phyloP scores from a whole-genome alignment of 2,113 vertebrate genomes.

The Alectura lathami region DNA sequence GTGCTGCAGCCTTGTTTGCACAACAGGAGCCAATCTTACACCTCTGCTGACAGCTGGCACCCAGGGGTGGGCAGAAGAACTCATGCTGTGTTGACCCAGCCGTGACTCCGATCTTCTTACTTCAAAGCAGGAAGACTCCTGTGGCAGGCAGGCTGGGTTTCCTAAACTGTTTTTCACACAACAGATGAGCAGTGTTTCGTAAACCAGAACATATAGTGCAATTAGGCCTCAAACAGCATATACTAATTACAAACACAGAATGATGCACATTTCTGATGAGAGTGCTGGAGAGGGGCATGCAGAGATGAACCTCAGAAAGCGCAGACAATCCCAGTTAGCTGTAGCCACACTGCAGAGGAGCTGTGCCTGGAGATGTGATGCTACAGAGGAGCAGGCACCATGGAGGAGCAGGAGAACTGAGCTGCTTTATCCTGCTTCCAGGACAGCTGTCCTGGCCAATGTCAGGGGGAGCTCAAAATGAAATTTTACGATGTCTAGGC shows the following conservation, averaged over 20 bases:
- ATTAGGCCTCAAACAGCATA: slow-evolving; percentile 34
- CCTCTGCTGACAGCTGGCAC: neutral
- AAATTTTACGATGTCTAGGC: neutral
- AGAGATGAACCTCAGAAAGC: neutral
- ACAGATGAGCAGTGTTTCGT: slow-evolving; percentile 44
- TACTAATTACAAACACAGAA: slow-evolving; percentile 15
- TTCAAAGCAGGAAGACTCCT: slow-evolving; percentile 29
- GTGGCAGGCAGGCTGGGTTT: slow-evolving; percentile 32
- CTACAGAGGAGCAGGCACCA: neutral
- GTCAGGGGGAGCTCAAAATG: neutral
- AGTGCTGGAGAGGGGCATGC: neutral
- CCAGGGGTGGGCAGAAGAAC: neutral
- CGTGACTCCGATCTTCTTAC: slow-evolving; percentile 28
- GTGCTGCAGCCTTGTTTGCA: neutral
- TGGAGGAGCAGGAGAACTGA: neutral
- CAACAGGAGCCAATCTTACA: slow-evolving; percentile 10
- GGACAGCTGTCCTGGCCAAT: neutral
- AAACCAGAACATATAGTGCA: slow-evolving; percentile 22
- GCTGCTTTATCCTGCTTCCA: neutral
- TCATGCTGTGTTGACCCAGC: neutral
- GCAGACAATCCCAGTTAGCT: neutral
- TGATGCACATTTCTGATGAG: slow-evolving; percentile 26
- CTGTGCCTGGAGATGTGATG: rapidly evolving
- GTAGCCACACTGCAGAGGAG: rapidly evolving
- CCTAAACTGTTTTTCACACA: slow-evolving; percentile 48